A percentile compares a stretch with the other conserved stretches of the same genome.
These are phyloP conservation scores for Bhutanitis thaidina DNA, from an alignment of 2,888 invertebrate genomes.

Conservation along the genomic window DNA sequence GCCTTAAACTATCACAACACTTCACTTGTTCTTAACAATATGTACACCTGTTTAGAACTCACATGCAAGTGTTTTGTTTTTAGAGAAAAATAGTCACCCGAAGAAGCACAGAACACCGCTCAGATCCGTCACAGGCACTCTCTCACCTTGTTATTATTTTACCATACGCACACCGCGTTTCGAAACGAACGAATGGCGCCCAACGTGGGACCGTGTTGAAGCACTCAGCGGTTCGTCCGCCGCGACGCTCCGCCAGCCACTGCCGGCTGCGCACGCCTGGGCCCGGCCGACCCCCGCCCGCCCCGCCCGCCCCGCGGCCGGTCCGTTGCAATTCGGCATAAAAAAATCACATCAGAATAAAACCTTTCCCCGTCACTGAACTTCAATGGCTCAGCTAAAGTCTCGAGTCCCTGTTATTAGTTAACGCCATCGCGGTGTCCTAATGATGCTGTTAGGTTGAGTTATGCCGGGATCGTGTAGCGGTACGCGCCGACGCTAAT, in stretches of 20 bases:
- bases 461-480: slow-evolving; percentile 46
- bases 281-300: slow-evolving; percentile 62
- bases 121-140: slow-evolving; percentile 9
- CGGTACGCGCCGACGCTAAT: slow-evolving; percentile 42
- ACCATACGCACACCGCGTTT: slow-evolving; percentile 5
- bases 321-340: slow-evolving; percentile 57
- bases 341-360: slow-evolving; percentile 57
- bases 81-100: neutral
- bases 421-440: slow-evolving; percentile 49
- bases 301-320: slow-evolving; percentile 38
- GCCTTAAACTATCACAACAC: slow-evolving; percentile 33
- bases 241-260: slow-evolving; percentile 51
- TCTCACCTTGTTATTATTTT: slow-evolving; percentile 11
- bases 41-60: neutral
- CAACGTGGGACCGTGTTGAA: slow-evolving; percentile 43
- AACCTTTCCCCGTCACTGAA: slow-evolving; percentile 68
- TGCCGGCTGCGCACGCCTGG: slow-evolving; percentile 74
- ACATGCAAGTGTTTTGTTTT: neutral
- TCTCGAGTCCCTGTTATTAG: slow-evolving; percentile 62
- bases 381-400: slow-evolving; percentile 58
- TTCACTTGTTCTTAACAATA: slow-evolving; percentile 38
- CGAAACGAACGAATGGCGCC: slow-evolving; percentile 47
- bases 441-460: slow-evolving; percentile 58
- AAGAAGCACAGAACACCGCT: slow-evolving; percentile 4
- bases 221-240: slow-evolving; percentile 36